Evolutionary conservation across 2,797 vertebrate species (phyloP), one percentile per base, ranked within the genome.

Genomic region (Mus minutoides): DNA sequence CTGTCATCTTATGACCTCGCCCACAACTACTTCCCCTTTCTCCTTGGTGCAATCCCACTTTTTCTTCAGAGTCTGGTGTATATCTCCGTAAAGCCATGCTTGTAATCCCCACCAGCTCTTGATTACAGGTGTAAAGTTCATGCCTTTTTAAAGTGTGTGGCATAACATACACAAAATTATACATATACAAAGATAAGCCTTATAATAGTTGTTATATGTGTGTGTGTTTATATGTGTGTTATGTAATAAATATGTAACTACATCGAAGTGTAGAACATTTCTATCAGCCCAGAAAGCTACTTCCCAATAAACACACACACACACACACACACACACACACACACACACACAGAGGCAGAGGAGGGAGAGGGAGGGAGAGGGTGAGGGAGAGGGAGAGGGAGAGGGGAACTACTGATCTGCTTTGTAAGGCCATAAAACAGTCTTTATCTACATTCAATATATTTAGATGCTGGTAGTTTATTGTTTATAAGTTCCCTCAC

Each of bases 111-210:
- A 31, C 79, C 11, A 29, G 46, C 16, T 52, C 43, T 21, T 4
- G 52, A 89, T 88, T 95, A 84, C 58, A 89, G 71, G 21, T 56
- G 78, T 10, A 80, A 96, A 93, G n/a, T 64, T 49, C 21, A 21
- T 94, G 73, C 58, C 76, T 78, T 95, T 90, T 82, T 90, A 60
- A 75, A 84, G 62, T 78, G 43, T 69, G 79, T 69, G 11, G 22
- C 43, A 71, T 95, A 82, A 34, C 16, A 4, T 77, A 80, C 26
- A 46, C 22, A 40, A 58, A 64, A 12, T 40, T 37, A 90, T 82
- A 3, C 77, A 54, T 37, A 54, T 43, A 22, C 31, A 54, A 79
- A 19, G 49, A 79, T n/a, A 79, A 22, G 77, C 77, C 40, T 71
- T 71, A 34, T 52, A 49, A 60, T 79, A 26, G 58, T 64, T 78